Base-by-base conservation (phyloP, 2,113 vertebrate species). In the Tricholaema leucomelas region DNA sequence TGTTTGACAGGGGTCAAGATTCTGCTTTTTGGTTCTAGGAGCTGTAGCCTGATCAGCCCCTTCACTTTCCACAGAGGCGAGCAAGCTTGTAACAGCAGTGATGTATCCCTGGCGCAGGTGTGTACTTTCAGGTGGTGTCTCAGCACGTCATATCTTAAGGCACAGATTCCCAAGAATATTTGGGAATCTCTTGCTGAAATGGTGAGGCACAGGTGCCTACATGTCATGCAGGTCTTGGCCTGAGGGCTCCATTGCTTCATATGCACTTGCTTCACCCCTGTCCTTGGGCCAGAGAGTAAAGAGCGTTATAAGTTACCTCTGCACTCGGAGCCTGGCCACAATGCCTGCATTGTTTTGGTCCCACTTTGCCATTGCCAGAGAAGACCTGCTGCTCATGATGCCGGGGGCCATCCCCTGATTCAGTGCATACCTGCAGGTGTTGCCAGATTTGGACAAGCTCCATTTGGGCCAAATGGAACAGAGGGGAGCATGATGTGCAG, bases 61-160 rank as follows among this genome's bases (percentile, higher is more conserved):
- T 67, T 67, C 0, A 1, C 42, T n/a, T 38, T 59, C 12, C 46
- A 12, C 23, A 18, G 31, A 24, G 8, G 2, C 0, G 5, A 75
- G 60, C 25, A 46, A 4, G 31, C 54, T 59, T 10, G 19, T 31
- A 44, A 10, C 2, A 69, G 67, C 63, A 65, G 46, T 2, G 0
- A 7, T 0, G 18, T 15, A 52, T 8, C 42, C 55, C 13, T 2
- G 1, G 31, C 0, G 0, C 33, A 60, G 66, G 30, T 81, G 54
- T 52, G 70, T 0, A 0, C 48, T 38, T 60, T 31, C 38, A 65
- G 81, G 66, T 6, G 30, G 9, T 69, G 84, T 73, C 89, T 87
- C 55, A 31, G 81, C 87, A 58, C 0, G 70, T 66, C 3, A 2
- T 65, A 28, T 46, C 48, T 73, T 70, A 60, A 71, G 80, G 70